Conservation (phyloP, 2,888 invertebrate species). For the Melanotus villosus region DNA sequence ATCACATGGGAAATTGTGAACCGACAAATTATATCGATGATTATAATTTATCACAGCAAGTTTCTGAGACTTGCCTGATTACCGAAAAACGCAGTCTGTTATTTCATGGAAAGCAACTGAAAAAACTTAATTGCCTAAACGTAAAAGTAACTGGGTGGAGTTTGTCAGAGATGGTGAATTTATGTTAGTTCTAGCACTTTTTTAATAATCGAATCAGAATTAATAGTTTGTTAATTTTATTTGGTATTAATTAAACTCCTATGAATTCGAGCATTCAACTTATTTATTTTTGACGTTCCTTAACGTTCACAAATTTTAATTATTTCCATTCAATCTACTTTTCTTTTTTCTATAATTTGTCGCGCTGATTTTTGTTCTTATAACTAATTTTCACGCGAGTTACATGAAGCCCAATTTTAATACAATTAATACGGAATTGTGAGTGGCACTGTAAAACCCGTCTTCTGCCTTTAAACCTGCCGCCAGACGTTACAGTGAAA, state of each 20-base stretch:
- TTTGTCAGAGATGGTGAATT: no score
- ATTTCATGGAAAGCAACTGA: neutral
- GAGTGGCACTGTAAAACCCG: conserved; percentile 11
- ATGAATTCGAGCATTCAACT: no score
- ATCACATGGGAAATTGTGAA: neutral
- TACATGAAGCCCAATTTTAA: neutral
- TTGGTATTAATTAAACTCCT: no score
- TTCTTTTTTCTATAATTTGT: neutral
- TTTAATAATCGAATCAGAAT: no score
- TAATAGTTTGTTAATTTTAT: no score
- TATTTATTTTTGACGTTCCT: no score
- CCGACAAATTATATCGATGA: conserved; percentile 11
- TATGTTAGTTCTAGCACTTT: no score
- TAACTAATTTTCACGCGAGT: conserved; percentile 11
- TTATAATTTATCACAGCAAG: neutral
- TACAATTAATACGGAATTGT: conserved; percentile 14
- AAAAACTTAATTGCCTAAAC: no score
- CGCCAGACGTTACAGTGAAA: conserved; percentile 13
- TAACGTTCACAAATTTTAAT: neutral
- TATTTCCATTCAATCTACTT: no score
- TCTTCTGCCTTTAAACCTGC: conserved; percentile 10
- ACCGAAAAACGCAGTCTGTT: neutral
- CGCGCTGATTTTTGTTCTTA: neutral
- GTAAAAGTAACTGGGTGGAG: no score
- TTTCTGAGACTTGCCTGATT: neutral